Conservation (phyloP, 2,888 invertebrate species). For the Drosophila acutilabella region DNA sequence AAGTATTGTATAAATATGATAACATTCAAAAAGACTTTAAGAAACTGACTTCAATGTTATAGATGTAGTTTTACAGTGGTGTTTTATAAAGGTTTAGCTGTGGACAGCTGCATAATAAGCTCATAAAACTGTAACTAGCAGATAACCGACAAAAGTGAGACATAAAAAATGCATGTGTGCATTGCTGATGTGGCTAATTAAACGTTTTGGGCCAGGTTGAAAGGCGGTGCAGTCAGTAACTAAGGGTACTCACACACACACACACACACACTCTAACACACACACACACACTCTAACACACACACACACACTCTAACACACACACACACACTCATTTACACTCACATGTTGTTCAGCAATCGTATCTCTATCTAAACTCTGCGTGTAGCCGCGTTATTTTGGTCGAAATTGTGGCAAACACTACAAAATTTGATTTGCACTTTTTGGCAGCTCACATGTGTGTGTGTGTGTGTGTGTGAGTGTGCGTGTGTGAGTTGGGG, state of each 20-base stretch:
- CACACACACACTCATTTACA: not conserved
- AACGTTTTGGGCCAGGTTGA: conserved; percentile 13
- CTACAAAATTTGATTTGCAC: conserved; percentile 77
- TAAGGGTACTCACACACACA: not conserved
- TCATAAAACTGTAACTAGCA: conserved; percentile 7
- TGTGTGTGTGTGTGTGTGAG: conserved; percentile 12
- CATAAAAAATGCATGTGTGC: conserved; percentile 7
- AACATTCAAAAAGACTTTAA: too few relatives aligned
- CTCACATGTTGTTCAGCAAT: conserved; percentile 18
- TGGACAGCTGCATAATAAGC: conserved; percentile 6
- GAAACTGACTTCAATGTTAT: too few relatives aligned
- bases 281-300: too few relatives aligned
- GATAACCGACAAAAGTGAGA: conserved; percentile 2
- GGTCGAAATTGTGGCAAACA: conserved; percentile 68
- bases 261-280: not conserved
- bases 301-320: not conserved
- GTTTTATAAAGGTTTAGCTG: not conserved
- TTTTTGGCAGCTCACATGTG: conserved; percentile 56
- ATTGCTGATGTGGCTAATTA: conserved; percentile 38
- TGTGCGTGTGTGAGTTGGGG: conserved; percentile 6
- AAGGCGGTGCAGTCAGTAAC: conserved; percentile 22
- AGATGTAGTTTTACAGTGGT: not conserved
- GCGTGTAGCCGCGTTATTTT: conserved; percentile 65
- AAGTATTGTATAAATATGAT: too few relatives aligned
- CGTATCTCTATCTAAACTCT: conserved; percentile 35